Evolutionary conservation across 2,888 invertebrate genomes (phyloP), one percentile per base, ranked within the genome.

Genomic region (Spodoptera littoralis): DNA sequence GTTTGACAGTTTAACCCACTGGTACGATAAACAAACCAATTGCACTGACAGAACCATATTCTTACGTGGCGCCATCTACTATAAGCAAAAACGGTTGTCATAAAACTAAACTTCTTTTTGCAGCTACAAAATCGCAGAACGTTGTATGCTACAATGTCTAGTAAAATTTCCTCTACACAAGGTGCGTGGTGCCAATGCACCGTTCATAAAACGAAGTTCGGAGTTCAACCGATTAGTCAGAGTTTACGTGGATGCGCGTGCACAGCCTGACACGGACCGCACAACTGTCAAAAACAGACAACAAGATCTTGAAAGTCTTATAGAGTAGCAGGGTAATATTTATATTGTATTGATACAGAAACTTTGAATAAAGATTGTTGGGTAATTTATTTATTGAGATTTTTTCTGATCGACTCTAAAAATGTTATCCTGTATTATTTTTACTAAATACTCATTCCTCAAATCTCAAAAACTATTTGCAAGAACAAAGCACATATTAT

Each of bases 41-140:
- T 30, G 1, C 6, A 30, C 6, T 4, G 9, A 36, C 9, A 36
- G 9, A 8, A 9, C 36, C 36, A 36, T 36, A 6, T 36, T 8
- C 36, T 36, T 2, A 1, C 8, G 36, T 8, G 36, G 36, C 36
- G 36, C 36, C 36, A 5, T 36, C 36, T 36, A 36, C 36, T 6
- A 36, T 36, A 36, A 9, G 8, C 2, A 36, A 36, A 36, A 36
- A 8, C 9, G 8, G 36, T 8, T 36, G 36, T 36, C 36, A n/a
- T 3, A 18, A 27, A 24, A 18, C 3, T 22, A 3, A n/a, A 13
- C n/a, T 47, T 12, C 44, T 49, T 5, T 48, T 76, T 78, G 3
- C 81, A 94, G 94, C 58, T 92, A 89, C 82, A 94, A 93, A 77
- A 87, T 94, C 58, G 94, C 93, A 0, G 94, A 94, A 68, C 88